Conservation (phyloP, 1,140 invertebrate genomes). For the Nymphalis io region DNA sequence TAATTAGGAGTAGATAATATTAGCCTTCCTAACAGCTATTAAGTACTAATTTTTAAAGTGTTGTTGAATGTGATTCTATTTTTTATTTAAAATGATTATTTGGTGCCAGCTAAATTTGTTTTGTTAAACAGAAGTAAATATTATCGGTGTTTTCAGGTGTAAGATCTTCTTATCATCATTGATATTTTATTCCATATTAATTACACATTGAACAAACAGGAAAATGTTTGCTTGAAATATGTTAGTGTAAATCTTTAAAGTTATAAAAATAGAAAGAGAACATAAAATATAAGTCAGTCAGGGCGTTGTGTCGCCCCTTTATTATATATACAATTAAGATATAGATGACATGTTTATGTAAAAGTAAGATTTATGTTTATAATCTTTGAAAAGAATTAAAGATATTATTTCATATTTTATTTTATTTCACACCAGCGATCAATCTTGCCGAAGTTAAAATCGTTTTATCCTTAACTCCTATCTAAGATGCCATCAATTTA, state of each 20-base stretch:
- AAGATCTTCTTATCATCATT: not conserved
- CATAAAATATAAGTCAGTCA: not conserved
- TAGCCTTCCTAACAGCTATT: not conserved
- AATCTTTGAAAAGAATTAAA: constrained; percentile 24
- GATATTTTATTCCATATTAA: not conserved
- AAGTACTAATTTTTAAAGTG: not conserved
- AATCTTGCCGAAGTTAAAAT: too few relatives aligned
- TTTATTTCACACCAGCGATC: not conserved
- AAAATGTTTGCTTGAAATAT: not conserved
- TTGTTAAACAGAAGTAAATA: not conserved
- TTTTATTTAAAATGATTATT: not conserved
- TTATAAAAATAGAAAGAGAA: not conserved
- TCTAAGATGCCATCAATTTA: too few relatives aligned
- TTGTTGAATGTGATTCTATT: constrained; percentile 10
- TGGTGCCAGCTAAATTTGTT: not conserved
- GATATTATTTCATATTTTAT: not conserved
- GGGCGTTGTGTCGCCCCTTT: not conserved
- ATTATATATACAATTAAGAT: not conserved
- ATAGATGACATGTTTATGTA: constrained; percentile 9
- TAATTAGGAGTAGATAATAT: not conserved
- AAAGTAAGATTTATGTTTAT: constrained; percentile 21
- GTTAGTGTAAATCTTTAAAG: not conserved
- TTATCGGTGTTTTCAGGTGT: too few relatives aligned
- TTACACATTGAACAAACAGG: not conserved
- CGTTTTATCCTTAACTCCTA: too few relatives aligned